Evolutionary conservation across 2,888 invertebrate genomes (phyloP), one percentile per base, ranked within the genome.

Genomic region (Ormyrus nitidulus): DNA sequence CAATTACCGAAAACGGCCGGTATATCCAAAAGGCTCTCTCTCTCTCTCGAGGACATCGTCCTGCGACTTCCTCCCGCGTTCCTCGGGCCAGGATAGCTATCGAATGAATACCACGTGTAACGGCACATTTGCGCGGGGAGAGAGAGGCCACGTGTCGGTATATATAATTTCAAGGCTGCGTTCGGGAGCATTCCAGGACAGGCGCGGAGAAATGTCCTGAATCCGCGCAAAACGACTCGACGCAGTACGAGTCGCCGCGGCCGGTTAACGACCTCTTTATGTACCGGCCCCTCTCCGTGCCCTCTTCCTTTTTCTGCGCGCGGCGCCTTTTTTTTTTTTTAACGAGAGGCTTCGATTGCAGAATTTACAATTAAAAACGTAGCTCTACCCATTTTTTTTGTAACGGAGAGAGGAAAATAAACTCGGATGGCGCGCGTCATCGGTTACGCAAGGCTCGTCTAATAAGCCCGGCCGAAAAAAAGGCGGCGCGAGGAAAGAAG

Each of bases 221-320:
- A 73, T 77, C 64, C 68, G 69, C 66, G 70, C 78, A 64, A 69
- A 73, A 54, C 66, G 71, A 80, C 77, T 46, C 51, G 66, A 19
- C 44, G 49, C 58, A 66, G 58, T 66, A 74, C 58, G 58, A 59
- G 44, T 34, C 53, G 34, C 7, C 51, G 72, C 34, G 56, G 46
- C 34, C 72, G 80, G 80, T 77, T 77, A 80, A 77, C 69, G 80
- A 73, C 80, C 77, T 68, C 72, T 66, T 75, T 34, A 34, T 34
- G 34, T 34, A 34, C 34, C 34, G 34, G 34, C 34, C 34, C 34
- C 34, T 34, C 34, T 34, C 34, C 19, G 1, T 34, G 34, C 34
- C 34, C 34, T 34, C 34, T 34, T 34, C 34, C 34, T 34, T 34
- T 70, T 74, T 70, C 10, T 51, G 68, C 19, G 48, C 54, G 62